phyloP scores from a whole-genome alignment of 2,797 vertebrate species.

The Hybognathus amarus region DNA sequence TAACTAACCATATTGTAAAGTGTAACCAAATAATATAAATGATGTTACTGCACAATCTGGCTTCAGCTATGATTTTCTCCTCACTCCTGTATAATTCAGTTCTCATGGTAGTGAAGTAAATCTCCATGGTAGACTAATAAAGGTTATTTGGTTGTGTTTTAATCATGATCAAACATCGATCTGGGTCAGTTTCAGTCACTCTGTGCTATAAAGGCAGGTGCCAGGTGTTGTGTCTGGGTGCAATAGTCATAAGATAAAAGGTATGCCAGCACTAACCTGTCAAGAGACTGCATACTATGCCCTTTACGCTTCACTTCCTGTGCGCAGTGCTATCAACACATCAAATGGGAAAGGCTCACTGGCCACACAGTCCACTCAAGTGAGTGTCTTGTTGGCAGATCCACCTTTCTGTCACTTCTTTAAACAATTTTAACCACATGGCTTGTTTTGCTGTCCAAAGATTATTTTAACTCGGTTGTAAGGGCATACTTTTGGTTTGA shows the following conservation, averaged over 20 bases:
- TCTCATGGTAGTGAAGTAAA: not conserved
- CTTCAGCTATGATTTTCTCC: not conserved
- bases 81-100: not conserved
- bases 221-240: constrained; percentile 30
- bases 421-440: not conserved
- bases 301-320: constrained; percentile 41
- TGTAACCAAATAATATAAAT: not conserved
- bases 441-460: constrained; percentile 24
- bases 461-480: not conserved
- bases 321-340: constrained; percentile 29
- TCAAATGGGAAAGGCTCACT: constrained; percentile 3
- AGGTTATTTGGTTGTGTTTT: not conserved
- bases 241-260: constrained; percentile 42
- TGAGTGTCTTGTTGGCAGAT: constrained; percentile 7
- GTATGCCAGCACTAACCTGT: constrained; percentile 16
- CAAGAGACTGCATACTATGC: constrained; percentile 28
- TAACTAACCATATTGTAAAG: too few relatives aligned
- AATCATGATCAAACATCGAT: not conserved
- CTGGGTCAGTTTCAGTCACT: constrained; percentile 2
- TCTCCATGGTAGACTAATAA: not conserved
- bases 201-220: constrained; percentile 13
- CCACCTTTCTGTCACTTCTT: constrained; percentile 9
- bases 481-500: too few relatives aligned
- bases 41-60: not conserved
- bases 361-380: not conserved